Percentiles rank a stretch among this genome's conserved stretches.
phyloP scores from a whole-genome alignment of 1,140 invertebrate genomes.

The Camponotus vicinus region DNA sequence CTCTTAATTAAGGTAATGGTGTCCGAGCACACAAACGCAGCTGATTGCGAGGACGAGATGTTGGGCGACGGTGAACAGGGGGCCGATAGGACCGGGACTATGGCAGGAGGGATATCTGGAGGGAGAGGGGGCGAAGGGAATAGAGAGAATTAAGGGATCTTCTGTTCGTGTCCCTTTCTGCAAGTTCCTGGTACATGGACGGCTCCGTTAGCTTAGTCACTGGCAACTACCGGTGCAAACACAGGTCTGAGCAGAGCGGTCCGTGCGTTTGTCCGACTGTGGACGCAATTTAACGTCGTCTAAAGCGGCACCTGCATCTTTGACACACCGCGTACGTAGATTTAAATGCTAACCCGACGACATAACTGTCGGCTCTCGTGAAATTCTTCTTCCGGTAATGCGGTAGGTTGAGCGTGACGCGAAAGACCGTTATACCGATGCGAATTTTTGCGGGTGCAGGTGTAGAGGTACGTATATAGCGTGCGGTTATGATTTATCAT shows the following conservation, averaged over 20 bases:
- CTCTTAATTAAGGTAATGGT: constrained; percentile 66
- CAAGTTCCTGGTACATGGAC: constrained; percentile 69
- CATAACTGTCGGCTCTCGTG: background rate
- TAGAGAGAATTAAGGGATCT: constrained; percentile 57
- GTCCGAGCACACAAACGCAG: constrained; percentile 63
- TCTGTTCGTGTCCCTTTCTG: constrained; percentile 69
- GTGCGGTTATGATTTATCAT: constrained; percentile 40
- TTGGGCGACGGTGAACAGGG: background rate
- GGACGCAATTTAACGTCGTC: constrained; percentile 71
- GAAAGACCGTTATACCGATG: constrained; percentile 27
- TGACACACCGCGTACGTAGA: constrained; percentile 15
- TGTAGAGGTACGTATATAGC: background rate
- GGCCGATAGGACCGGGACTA: constrained; percentile 13
- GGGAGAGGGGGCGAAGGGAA: background rate
- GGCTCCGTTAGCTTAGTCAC: constrained; percentile 67
- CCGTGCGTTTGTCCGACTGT: constrained; percentile 67
- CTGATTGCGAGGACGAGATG: constrained; percentile 44
- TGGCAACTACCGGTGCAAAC: constrained; percentile 71
- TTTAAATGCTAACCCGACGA: constrained; percentile 28
- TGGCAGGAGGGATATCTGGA: background rate
- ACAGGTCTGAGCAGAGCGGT: constrained; percentile 57
- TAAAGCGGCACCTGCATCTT: constrained; percentile 56
- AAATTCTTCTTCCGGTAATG: constrained; percentile 22
- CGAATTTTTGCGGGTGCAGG: constrained; percentile 7
- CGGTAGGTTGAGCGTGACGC: constrained; percentile 3